Percentiles rank a stretch among this genome's conserved stretches.
Evolutionary conservation across 1,140 invertebrate species (phyloP).

Genomic region (Drosophila dunni): DNA sequence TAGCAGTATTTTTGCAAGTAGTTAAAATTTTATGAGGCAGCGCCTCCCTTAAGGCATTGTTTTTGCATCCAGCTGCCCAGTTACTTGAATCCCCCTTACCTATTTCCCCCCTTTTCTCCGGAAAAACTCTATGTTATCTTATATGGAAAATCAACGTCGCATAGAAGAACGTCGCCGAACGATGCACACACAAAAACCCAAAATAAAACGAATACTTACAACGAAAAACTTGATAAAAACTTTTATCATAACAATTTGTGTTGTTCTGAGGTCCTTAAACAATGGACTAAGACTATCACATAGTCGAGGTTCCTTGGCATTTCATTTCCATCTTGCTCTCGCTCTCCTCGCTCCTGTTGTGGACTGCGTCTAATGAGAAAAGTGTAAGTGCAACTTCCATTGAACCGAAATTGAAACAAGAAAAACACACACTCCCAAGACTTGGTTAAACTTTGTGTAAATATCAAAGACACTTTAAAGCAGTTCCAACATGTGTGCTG

Average conservation of each 20-base stretch:
- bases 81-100: slow-evolving; percentile 3
- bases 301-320: slow-evolving; percentile 19
- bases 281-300: slow-evolving; percentile 51
- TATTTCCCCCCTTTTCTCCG: neutral
- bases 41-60: slow-evolving; percentile 57
- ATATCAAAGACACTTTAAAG: slow-evolving; percentile 2
- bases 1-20: slow-evolving; percentile 82
- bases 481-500: neutral
- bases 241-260: slow-evolving; percentile 83
- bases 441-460: slow-evolving; percentile 23
- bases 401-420: slow-evolving; percentile 28
- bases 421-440: slow-evolving; percentile 29
- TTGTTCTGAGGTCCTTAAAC: slow-evolving; percentile 57
- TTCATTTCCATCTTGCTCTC: slow-evolving; percentile 30
- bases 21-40: slow-evolving; percentile 78
- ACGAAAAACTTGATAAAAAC: slow-evolving; percentile 80
- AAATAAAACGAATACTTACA: slow-evolving; percentile 55
- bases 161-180: slow-evolving; percentile 38
- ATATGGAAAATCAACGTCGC: slow-evolving; percentile 59
- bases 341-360: slow-evolving; percentile 1
- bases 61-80: slow-evolving; percentile 62
- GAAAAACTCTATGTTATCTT: slow-evolving; percentile 45
- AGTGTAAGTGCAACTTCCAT: slow-evolving; percentile 69
- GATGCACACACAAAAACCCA: slow-evolving; percentile 21
- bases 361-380: slow-evolving; percentile 68